A percentile compares a stretch with the other conserved stretches of the same genome.
Conservation (phyloP, 2,113 vertebrate species). For the Chaenocephalus aceratus region DNA sequence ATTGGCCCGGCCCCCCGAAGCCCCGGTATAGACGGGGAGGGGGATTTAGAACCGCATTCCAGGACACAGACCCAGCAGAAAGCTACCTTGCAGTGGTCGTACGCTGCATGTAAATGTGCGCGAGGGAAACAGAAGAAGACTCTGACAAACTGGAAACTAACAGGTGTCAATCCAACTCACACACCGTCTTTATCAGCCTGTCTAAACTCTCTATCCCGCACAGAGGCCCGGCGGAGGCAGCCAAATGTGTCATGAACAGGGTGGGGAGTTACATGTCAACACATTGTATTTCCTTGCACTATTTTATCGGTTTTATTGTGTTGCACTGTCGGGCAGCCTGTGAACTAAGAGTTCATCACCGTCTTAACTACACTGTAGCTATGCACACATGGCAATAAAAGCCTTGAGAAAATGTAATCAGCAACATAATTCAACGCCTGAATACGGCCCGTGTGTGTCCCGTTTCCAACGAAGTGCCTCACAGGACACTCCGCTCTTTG, state of each 20-base stretch:
- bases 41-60: conserved; percentile 82
- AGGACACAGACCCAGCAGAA: conserved; percentile 64
- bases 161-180: conserved; percentile 51
- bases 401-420: too few relatives aligned
- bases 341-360: too few relatives aligned
- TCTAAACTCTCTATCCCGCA: conserved; percentile 44
- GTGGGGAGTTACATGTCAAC: too few relatives aligned
- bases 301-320: too few relatives aligned
- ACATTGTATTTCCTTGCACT: too few relatives aligned
- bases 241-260: conserved; percentile 67
- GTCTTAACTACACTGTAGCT: too few relatives aligned
- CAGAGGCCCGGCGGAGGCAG: conserved; percentile 55
- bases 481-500: conserved; percentile 26
- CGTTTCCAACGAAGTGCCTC: conserved; percentile 57
- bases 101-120: conserved; percentile 39
- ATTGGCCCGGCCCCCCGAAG: conserved; percentile 74
- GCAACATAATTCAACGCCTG: neutral
- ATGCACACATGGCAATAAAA: too few relatives aligned
- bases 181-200: conserved; percentile 39
- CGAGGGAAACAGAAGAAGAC: conserved; percentile 3
- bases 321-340: too few relatives aligned
- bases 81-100: conserved; percentile 3
- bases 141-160: conserved; percentile 8
- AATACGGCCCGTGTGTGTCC: conserved; percentile 38
- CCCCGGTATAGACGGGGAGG: conserved; percentile 73